phyloP scores from a whole-genome alignment of 2,888 invertebrate species.

The Elaeidobius kamerunicus region DNA sequence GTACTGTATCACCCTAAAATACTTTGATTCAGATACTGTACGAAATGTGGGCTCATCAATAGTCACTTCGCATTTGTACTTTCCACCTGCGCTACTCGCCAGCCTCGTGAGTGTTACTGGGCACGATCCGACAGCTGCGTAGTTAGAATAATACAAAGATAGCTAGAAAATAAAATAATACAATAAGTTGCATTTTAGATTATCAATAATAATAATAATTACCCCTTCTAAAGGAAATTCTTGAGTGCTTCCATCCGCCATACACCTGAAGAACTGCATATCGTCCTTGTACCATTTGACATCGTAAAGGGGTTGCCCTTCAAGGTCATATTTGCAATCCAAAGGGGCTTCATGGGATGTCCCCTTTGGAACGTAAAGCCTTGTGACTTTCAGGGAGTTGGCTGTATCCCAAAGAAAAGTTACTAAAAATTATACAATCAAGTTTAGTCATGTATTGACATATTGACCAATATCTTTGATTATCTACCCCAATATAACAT shows the following conservation, averaged over 20 bases:
- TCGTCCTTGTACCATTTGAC: constrained; percentile 47
- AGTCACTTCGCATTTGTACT: constrained; percentile 45
- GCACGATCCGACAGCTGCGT: constrained; percentile 40
- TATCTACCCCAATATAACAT: too few relatives aligned
- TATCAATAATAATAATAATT: constrained; percentile 4
- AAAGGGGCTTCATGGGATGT: constrained; percentile 40
- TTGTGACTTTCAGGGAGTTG: constrained; percentile 36
- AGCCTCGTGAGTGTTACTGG: constrained; percentile 40
- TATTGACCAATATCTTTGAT: too few relatives aligned
- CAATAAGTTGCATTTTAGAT: too few relatives aligned
- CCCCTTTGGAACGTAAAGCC: constrained; percentile 38
- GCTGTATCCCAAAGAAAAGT: constrained; percentile 11
- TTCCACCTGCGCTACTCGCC: constrained; percentile 39
- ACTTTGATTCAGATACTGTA: constrained; percentile 11
- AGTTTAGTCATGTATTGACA: too few relatives aligned
- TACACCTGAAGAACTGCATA: constrained; percentile 43
- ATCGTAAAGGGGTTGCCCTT: constrained; percentile 39
- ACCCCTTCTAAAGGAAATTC: constrained; percentile 41
- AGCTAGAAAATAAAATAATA: constrained; percentile 25
- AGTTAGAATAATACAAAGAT: constrained; percentile 28
- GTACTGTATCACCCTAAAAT: constrained; percentile 13
- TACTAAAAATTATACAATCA: too few relatives aligned
- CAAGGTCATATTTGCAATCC: constrained; percentile 43
- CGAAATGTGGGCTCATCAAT: constrained; percentile 39
- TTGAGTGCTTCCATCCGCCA: constrained; percentile 40